Percentiles rank a stretch among this genome's conserved stretches.
These are phyloP conservation scores for Isaurus tuberculatus DNA, from an alignment of 92 coral and sea anemone genomes.

Conservation along the genomic window DNA sequence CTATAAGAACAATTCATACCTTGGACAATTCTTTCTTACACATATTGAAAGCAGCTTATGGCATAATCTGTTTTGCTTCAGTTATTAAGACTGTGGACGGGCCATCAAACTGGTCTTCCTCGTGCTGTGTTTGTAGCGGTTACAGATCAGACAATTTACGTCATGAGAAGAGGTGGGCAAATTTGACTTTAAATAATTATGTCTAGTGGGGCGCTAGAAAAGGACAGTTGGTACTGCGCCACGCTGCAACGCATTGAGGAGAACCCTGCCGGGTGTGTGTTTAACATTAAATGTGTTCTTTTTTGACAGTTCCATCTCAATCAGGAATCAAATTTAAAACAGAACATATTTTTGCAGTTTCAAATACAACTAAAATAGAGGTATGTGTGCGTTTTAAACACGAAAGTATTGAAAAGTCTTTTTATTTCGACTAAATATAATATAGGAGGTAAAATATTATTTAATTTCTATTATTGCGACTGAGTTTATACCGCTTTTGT, in stretches of 20 bases:
- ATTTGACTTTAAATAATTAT: no score
- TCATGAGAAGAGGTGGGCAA: constrained; percentile 26
- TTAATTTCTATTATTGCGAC: no score
- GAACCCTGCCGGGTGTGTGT: no score
- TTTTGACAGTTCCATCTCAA: constrained; percentile 34
- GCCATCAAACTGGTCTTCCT: constrained; percentile 33
- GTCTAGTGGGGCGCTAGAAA: no score
- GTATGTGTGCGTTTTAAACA: background rate
- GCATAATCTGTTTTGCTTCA: background rate
- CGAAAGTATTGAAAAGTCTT: background rate
- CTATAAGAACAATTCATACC: no score
- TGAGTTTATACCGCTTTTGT: no score
- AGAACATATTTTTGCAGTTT: constrained; percentile 33
- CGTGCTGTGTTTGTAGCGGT: constrained; percentile 33
- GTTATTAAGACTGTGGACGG: constrained; percentile 35
- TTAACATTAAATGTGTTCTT: no score
- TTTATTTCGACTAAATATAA: background rate
- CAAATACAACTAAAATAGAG: constrained; percentile 37
- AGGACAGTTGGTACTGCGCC: no score
- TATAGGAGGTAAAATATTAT: background rate
- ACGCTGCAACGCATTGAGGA: no score
- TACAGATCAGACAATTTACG: constrained; percentile 33
- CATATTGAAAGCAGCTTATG: background rate
- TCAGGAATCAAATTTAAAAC: constrained; percentile 36
- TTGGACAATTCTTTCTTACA: background rate